A percentile compares a stretch with the other conserved stretches of the same genome.
phyloP scores from a whole-genome alignment of 2,888 invertebrate species.

The Tipula lateralis region DNA sequence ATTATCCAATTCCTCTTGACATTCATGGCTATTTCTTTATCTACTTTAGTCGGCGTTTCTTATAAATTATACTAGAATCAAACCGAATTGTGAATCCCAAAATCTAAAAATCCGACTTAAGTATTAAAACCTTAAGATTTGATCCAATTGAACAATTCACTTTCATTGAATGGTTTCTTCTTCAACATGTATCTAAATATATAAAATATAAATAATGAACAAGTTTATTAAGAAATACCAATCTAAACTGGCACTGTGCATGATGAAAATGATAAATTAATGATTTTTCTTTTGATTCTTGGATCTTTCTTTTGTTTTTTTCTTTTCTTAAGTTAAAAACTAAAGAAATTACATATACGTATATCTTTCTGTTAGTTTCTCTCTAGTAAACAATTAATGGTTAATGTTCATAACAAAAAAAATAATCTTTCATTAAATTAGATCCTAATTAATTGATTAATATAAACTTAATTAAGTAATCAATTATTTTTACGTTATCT shows the following conservation, averaged over 20 bases:
- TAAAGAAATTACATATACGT: background rate
- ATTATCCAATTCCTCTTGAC: no score
- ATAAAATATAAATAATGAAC: background rate
- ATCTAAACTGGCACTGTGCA: slow-evolving; percentile 19
- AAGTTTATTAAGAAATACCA: slow-evolving; percentile 11
- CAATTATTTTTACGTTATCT: slow-evolving; percentile 24
- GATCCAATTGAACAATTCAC: background rate
- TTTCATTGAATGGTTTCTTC: background rate
- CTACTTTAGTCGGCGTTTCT: no score
- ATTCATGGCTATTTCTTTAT: no score
- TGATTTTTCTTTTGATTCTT: background rate
- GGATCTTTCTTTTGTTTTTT: background rate
- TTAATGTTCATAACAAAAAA: background rate
- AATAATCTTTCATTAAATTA: slow-evolving; percentile 19
- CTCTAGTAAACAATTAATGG: background rate
- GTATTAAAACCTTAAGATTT: no score
- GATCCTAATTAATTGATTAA: slow-evolving; percentile 19
- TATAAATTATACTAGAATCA: no score
- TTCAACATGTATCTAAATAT: background rate
- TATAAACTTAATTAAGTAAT: slow-evolving; percentile 19
- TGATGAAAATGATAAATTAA: slow-evolving; percentile 19
- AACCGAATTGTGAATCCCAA: no score
- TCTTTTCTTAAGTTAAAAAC: background rate
- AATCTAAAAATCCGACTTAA: no score
- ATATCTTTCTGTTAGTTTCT: background rate